Conservation (phyloP, 2,888 invertebrate species). For the Idaea biselata region DNA sequence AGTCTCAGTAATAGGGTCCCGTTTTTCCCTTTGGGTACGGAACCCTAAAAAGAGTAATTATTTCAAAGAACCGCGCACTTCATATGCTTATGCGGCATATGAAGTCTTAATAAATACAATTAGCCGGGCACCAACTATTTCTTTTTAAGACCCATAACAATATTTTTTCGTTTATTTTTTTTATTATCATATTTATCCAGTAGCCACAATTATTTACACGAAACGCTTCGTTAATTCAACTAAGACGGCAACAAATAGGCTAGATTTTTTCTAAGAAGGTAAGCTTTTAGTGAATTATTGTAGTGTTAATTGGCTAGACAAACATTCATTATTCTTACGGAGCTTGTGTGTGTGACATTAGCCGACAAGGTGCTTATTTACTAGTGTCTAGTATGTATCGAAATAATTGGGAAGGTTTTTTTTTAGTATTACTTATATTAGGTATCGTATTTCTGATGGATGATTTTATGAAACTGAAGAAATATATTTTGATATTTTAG, state of each 20-base stretch:
- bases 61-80: too few relatives aligned
- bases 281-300: neutral
- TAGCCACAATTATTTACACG: neutral
- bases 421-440: too few relatives aligned
- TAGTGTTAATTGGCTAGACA: neutral
- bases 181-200: neutral
- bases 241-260: neutral
- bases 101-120: neutral
- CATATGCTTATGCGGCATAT: too few relatives aligned
- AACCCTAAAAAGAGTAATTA: too few relatives aligned
- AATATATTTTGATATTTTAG: too few relatives aligned
- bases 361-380: neutral
- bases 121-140: neutral
- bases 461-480: too few relatives aligned
- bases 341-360: neutral
- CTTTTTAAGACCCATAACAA: neutral
- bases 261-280: neutral
- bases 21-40: too few relatives aligned
- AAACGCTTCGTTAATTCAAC: neutral
- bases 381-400: constrained; percentile 9
- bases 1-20: too few relatives aligned
- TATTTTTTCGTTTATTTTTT: neutral
- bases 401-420: too few relatives aligned
- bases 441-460: too few relatives aligned
- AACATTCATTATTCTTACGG: neutral